Percentiles rank a stretch among this genome's conserved stretches.
phyloP scores from a whole-genome alignment of 2,113 vertebrate genomes.

The Actenoides hombroni region DNA sequence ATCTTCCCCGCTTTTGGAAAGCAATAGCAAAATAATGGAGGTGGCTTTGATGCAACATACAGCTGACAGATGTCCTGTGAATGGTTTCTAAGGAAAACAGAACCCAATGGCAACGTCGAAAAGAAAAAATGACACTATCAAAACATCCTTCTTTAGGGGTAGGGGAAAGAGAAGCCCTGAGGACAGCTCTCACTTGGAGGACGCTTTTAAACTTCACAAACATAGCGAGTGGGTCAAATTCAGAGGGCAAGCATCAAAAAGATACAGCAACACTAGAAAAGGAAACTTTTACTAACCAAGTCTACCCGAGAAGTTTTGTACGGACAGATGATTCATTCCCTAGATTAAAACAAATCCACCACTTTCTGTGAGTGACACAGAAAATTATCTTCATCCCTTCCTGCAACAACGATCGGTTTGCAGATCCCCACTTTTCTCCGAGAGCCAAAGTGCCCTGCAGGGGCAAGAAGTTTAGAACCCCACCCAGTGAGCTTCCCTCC shows the following conservation, averaged over 20 bases:
- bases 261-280: not conserved
- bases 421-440: not conserved
- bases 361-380: not conserved
- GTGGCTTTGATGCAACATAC: constrained; percentile 51
- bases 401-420: not conserved
- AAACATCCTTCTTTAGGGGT: not conserved
- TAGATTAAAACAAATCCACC: not conserved
- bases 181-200: not conserved
- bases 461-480: not conserved
- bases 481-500: not conserved
- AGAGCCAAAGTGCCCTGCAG: not conserved
- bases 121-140: not conserved
- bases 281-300: not conserved
- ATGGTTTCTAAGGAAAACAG: constrained; percentile 40
- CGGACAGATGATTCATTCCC: not conserved
- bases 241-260: not conserved
- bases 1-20: constrained; percentile 3
- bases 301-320: not conserved
- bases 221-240: not conserved
- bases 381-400: not conserved
- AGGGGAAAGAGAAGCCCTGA: not conserved
- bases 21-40: constrained; percentile 30
- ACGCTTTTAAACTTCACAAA: not conserved
- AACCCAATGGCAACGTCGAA: not conserved
- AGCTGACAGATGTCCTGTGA: constrained; percentile 53